Base-by-base conservation (phyloP, 30 jellyfish, hydroid and myxozoan species). In the Hydractinia symbiolongicarpus region DNA sequence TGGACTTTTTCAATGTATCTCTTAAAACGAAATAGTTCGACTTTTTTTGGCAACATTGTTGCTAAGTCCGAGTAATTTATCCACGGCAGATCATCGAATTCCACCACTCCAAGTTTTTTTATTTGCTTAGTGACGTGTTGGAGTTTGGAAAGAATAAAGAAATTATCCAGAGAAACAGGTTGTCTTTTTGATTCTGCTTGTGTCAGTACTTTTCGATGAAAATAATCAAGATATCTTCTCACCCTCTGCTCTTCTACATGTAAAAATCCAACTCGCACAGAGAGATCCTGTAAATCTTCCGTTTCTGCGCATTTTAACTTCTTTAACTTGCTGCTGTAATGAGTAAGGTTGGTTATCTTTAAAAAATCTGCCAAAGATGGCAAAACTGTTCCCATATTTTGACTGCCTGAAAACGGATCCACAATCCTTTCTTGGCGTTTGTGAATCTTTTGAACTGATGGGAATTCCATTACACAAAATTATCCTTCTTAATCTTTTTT, bases 61-160 rank as follows among this genome's bases (percentile, higher is more conserved):
- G 16, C 74, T n/a, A 44, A 51, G 17, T 64, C 74, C 40, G 74
- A 44, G 74, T 64, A 64, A 7, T 44, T 51, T 51, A 64, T 64
- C 74, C 74, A 64, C 16, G 74, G 5, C 74, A 64, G 40, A 64
- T 64, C 74, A 13, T 64, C 74, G 40, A 64, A 64, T 64, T 64
- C 74, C 52, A 64, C 74, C 19, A 64, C 16, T 7, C 74, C 74
- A 64, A 64, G 40, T 51, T 64, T 64, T 64, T 64, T 64, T 0
- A 64, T 6, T 7, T 44, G 40, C 4, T 64, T 64, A 1, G 9
- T 9, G 5, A 1, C 74, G 40, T 64, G 9, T 13, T 44, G n/a
- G 9, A 64, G 74, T 13, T 64, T 64, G 74, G 74, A 44, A 4
- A 64, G 40, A 9, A 51, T 64, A 51, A 64, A 64, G 17, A 64